Conservation (phyloP, 1,140 invertebrate genomes). For the Argopecten irradians region DNA sequence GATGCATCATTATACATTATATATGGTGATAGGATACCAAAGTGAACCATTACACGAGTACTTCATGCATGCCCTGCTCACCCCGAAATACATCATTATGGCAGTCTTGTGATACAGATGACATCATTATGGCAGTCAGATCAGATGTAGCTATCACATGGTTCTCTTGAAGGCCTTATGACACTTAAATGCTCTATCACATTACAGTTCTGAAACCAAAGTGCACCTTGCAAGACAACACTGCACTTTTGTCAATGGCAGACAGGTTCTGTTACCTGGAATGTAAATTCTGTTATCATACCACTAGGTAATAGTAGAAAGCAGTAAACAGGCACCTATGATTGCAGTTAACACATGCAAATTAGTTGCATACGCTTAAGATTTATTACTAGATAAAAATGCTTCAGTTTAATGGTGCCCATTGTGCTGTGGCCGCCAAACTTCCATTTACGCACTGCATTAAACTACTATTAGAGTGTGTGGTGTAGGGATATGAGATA, state of each 20-base stretch:
- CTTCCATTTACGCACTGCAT: not conserved
- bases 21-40: not conserved
- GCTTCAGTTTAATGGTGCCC: not conserved
- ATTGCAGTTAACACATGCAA: not conserved
- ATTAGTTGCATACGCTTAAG: conserved; percentile 1
- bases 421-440: not conserved
- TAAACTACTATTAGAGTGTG: not conserved
- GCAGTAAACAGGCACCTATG: not conserved
- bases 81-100: not conserved
- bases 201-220: not conserved
- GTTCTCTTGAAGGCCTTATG: not conserved
- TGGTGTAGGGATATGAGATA: not conserved
- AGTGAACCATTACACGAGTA: not conserved
- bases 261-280: not conserved
- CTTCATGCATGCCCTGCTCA: too few species aligned
- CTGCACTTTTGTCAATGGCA: too few species aligned
- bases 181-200: not conserved
- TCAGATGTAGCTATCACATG: not conserved
- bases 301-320: not conserved
- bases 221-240: too few species aligned
- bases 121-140: not conserved
- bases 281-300: not conserved
- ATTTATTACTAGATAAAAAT: not conserved
- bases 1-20: too few species aligned
- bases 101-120: not conserved